A percentile compares a stretch with the other conserved stretches of the same genome.
phyloP scores from a whole-genome alignment of 1,140 invertebrate species.

The Brachionus calyciflorus region DNA sequence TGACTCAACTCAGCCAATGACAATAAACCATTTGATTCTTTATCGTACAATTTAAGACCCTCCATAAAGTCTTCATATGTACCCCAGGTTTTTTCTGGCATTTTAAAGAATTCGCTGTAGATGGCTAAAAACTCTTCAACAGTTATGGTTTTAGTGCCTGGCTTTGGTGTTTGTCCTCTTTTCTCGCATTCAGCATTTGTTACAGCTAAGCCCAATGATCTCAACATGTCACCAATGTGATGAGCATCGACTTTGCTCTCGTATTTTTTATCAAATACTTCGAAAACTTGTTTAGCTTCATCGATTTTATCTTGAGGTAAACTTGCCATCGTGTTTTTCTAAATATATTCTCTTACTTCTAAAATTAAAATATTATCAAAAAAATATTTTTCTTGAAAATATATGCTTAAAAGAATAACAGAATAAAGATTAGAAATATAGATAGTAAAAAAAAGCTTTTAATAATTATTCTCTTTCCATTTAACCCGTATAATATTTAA shows the following conservation, averaged over 20 bases:
- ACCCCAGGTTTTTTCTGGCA: slow-evolving; percentile 45
- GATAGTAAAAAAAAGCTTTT: too few relatives aligned
- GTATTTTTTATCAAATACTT: slow-evolving; percentile 48
- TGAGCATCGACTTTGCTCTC: slow-evolving; percentile 44
- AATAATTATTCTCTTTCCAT: too few relatives aligned
- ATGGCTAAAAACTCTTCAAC: slow-evolving; percentile 47
- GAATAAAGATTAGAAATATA: too few relatives aligned
- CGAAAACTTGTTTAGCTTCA: slow-evolving; percentile 47
- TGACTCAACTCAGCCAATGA: slow-evolving; percentile 39
- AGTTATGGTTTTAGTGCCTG: slow-evolving; percentile 42
- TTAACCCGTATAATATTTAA: too few relatives aligned
- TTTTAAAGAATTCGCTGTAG: slow-evolving; percentile 47
- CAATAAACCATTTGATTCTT: slow-evolving; percentile 46
- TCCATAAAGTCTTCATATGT: slow-evolving; percentile 48
- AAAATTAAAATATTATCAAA: neutral
- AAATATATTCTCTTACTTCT: neutral
- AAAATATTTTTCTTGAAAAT: neutral
- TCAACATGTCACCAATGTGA: slow-evolving; percentile 45
- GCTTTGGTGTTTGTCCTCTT: slow-evolving; percentile 44
- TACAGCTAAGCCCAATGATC: slow-evolving; percentile 26
- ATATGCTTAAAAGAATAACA: too few relatives aligned
- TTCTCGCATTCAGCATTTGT: slow-evolving; percentile 45
- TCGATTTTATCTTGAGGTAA: slow-evolving; percentile 45
- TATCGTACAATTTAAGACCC: slow-evolving; percentile 48
- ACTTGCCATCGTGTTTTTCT: slow-evolving; percentile 25